These are phyloP conservation scores for Hylaeus anthracinus DNA, from an alignment of 1,140 invertebrate species.

Conservation along the genomic window DNA sequence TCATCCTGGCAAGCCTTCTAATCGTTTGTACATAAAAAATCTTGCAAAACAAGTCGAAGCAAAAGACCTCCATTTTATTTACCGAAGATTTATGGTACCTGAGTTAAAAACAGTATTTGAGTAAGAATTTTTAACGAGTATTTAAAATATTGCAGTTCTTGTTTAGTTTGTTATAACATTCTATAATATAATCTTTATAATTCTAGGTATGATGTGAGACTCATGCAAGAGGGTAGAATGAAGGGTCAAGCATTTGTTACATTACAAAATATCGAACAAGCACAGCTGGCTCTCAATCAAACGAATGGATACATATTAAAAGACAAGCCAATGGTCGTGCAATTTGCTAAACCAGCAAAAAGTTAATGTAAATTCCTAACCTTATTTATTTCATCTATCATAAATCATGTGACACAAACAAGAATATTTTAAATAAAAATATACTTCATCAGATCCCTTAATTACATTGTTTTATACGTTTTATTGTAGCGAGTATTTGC, in stretches of 20 bases:
- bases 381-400: conserved; percentile 18
- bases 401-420: neutral
- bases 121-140: conserved; percentile 70
- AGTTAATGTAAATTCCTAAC: conserved; percentile 46
- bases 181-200: conserved; percentile 22
- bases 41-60: conserved; percentile 89
- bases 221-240: conserved; percentile 98
- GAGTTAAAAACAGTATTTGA: conserved; percentile 80
- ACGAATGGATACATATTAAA: conserved; percentile 95
- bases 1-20: conserved; percentile 88
- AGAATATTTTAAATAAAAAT: no score
- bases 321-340: conserved; percentile 94
- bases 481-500: no score
- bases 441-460: no score
- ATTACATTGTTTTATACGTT: no score
- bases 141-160: conserved; percentile 9
- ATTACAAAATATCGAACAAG: conserved; percentile 86
- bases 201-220: conserved; percentile 88
- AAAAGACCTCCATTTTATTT: conserved; percentile 90
- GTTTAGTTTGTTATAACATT: conserved; percentile 38
- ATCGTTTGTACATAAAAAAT: conserved; percentile 96
- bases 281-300: conserved; percentile 89
- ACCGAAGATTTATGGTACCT: conserved; percentile 85
- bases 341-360: conserved; percentile 87
- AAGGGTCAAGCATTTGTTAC: conserved; percentile 97